Base-by-base conservation (phyloP, 2,113 vertebrate genomes). In the Grus americana region DNA sequence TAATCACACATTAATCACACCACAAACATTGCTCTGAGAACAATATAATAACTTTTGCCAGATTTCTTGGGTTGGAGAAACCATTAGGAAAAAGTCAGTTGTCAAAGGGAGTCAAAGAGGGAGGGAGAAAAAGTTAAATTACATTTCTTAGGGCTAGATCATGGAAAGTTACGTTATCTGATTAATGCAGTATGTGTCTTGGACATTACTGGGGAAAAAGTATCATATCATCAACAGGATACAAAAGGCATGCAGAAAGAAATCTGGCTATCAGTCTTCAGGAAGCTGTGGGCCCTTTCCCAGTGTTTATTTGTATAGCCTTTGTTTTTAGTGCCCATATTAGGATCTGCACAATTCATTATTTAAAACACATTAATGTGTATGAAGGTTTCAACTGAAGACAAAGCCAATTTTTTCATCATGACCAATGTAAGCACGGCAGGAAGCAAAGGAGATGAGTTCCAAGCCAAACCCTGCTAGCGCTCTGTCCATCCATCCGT, bases 221-320 rank as follows among this genome's bases (percentile, higher is more conserved):
- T 93, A 79, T 96, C 73, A 29, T 65, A 92, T 47, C 92, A 76
- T 91, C 80, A 95, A 95, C 92, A 97, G 97, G 94, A 95, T 95
- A 92, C 93, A 97, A 91, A 79, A 92, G 86, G 95, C 96, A 97
- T 93, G 94, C 91, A 96, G 94, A 94, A 96, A 95, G 95, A 96
- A 97, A 97, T 95, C 92, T 96, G 96, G 95, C 96, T 92, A 91
- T 92, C 74, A 18, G 92, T 92, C 91, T 96, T 93, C 89, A 97
- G 95, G 94, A 97, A 95, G 96, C 81, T 87, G 76, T 88, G 96
- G 94, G 95, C 79, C 90, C 92, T 96, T 96, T 97, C 94, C 95
- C 96, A 92, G 91, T 90, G 91, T 93, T 97, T 95, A 93, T 89
- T 92, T 87, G 81, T 54, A 91, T 32, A 91, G 88, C 94, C 84